A percentile compares a stretch with the other conserved stretches of the same genome.
These are phyloP conservation scores for Sepiola atlantica DNA, from an alignment of 2,888 invertebrate genomes.

Conservation along the genomic window DNA sequence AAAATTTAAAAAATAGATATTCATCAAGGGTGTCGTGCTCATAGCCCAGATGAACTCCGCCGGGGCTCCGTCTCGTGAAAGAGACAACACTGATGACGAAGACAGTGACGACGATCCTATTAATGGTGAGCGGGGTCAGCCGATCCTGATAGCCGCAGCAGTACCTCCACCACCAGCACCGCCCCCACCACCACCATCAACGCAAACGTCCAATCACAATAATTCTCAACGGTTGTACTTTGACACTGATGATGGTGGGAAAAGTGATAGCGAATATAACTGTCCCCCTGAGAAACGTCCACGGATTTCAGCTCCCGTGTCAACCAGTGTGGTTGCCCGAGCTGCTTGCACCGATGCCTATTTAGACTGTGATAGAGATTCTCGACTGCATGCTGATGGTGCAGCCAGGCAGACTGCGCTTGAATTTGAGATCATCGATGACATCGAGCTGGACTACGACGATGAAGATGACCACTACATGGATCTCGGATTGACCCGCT, in stretches of 20 bases:
- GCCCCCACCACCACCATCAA: conserved; percentile 60
- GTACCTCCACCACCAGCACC: conserved; percentile 55
- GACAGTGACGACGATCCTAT: background rate
- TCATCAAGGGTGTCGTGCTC: conserved; percentile 18
- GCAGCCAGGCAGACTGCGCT: conserved; percentile 49
- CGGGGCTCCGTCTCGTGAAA: background rate
- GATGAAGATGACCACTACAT: conserved; percentile 53
- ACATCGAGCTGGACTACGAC: conserved; percentile 51
- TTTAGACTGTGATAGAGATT: conserved; percentile 43
- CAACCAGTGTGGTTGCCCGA: background rate
- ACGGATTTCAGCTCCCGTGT: background rate
- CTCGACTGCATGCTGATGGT: background rate
- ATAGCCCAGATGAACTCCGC: conserved; percentile 32
- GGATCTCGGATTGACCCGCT: conserved; percentile 50
- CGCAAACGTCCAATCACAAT: conserved; percentile 63
- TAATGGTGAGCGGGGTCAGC: background rate
- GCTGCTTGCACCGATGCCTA: background rate
- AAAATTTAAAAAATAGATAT: background rate
- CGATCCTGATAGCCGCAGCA: conserved; percentile 2
- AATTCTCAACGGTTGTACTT: conserved; percentile 61
- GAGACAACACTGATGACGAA: background rate
- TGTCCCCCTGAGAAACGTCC: conserved; percentile 38
- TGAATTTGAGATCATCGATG: conserved; percentile 63
- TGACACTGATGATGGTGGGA: conserved; percentile 62
- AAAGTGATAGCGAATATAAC: conserved; percentile 45